Evolutionary conservation across 2,113 vertebrate genomes (phyloP), one percentile per base, ranked within the genome.

Genomic region (Rhineura floridana): DNA sequence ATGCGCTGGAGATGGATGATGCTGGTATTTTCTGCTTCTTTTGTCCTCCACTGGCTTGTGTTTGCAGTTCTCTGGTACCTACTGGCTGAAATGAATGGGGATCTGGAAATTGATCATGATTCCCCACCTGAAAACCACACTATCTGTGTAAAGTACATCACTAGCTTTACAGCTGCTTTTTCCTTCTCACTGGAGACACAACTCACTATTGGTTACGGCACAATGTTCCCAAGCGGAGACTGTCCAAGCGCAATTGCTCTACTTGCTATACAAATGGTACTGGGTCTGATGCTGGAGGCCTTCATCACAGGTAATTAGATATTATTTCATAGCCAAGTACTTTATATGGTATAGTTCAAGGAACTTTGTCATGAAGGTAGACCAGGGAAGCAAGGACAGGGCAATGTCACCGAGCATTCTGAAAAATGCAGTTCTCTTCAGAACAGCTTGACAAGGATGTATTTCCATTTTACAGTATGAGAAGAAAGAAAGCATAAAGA

Each of bases 1-100:
- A 97, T 99, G 95, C 98, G 98, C 85, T 99, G 99, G 99, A 97
- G 98, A 30, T 99, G 98, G 98, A 98, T 99, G 95, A 97, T 99
- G 91, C 88, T 99, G 46, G 98, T 98, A 81, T 99, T 99, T 93
- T 98, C 98, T 0, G 95, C 98, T 67, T 99, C 98, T 81, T 99
- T 99, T 93, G 95, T 99, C 85, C 94, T 98, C 83, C 98, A 99
- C 95, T 99, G 99, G 99, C 96, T 99, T 93, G 95, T 99, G 90
- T 99, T 99, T 92, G 98, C 99, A 87, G 97, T 98, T 89, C 97
- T 99, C 91, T 99, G 99, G 99, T 99, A 99, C 87, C 93, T 99
- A 88, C 96, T 99, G 85, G 98, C 98, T 28, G 98, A 98, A 91
- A 96, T 98, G 95, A 99, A 99, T 2, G 99, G 99, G 88, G 99